Percentiles rank a stretch among this genome's conserved stretches.
phyloP scores from a whole-genome alignment of 2,888 invertebrate genomes.

The Polymixis flavicincta region DNA sequence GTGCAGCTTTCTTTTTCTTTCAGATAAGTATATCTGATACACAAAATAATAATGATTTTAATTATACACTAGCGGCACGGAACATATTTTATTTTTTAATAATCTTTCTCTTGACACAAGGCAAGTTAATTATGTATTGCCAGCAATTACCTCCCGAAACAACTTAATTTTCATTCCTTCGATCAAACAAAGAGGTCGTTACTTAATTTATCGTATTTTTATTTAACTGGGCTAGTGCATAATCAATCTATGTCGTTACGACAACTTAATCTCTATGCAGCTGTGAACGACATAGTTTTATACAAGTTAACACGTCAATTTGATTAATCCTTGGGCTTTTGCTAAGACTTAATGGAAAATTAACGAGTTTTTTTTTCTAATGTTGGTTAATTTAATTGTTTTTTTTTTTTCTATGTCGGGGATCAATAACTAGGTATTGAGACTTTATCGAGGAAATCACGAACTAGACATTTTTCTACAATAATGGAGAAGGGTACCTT shows the following conservation, averaged over 20 bases:
- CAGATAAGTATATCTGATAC: no score
- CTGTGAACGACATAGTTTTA: conserved; percentile 58
- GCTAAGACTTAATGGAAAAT: conserved; percentile 41
- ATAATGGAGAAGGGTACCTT: no score
- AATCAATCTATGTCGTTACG: conserved; percentile 71
- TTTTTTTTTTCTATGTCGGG: not conserved
- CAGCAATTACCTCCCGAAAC: not conserved
- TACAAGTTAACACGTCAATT: conserved; percentile 63
- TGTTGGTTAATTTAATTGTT: not conserved
- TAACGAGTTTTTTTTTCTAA: conserved; percentile 17
- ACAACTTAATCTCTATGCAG: conserved; percentile 72
- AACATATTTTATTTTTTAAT: not conserved
- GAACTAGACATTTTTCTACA: not conserved
- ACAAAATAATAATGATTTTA: not conserved
- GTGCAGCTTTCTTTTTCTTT: no score
- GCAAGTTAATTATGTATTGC: conserved; percentile 19
- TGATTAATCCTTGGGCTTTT: conserved; percentile 61
- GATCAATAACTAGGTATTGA: not conserved
- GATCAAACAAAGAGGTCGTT: conserved; percentile 59
- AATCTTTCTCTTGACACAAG: not conserved
- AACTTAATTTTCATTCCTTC: conserved; percentile 28
- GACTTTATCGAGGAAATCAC: not conserved
- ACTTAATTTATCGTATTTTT: conserved; percentile 63
- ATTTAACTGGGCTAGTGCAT: conserved; percentile 61
- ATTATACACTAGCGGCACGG: not conserved